Percentiles rank a stretch among this genome's conserved stretches.
phyloP scores from a whole-genome alignment of 2,888 invertebrate species.

The Sycophila texana region DNA sequence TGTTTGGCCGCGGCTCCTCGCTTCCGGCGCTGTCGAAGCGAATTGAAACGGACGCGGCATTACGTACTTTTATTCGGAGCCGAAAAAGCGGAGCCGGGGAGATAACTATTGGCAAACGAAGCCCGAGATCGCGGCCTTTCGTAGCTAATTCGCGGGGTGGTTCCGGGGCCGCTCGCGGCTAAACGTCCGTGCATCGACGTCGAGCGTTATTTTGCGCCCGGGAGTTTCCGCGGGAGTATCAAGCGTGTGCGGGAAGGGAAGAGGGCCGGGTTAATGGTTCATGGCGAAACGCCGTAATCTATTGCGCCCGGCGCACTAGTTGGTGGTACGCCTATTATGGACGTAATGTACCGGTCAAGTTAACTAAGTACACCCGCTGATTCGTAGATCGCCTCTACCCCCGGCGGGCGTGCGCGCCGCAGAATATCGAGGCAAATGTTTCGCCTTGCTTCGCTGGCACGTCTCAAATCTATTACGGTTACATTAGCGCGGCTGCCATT shows the following conservation, averaged over 20 bases:
- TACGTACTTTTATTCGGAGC: constrained; percentile 48
- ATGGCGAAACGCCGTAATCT: constrained; percentile 65
- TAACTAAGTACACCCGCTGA: constrained; percentile 60
- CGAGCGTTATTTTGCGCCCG: constrained; percentile 40
- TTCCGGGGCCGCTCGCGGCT: background rate
- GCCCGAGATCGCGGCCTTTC: constrained; percentile 45
- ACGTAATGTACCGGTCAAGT: constrained; percentile 61
- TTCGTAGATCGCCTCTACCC: constrained; percentile 55
- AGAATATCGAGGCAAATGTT: constrained; percentile 20
- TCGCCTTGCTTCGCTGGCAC: constrained; percentile 22
- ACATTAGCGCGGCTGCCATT: background rate
- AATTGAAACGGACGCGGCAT: constrained; percentile 43
- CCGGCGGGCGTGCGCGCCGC: background rate
- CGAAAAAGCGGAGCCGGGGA: background rate
- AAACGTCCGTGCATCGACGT: constrained; percentile 27
- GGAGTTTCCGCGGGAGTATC: constrained; percentile 49
- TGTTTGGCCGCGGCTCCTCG: constrained; percentile 29
- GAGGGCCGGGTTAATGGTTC: constrained; percentile 65
- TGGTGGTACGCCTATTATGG: constrained; percentile 59
- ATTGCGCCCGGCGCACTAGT: constrained; percentile 59
- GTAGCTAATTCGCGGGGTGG: constrained; percentile 13
- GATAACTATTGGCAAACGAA: constrained; percentile 38
- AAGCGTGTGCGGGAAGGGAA: constrained; percentile 59
- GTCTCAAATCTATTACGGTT: constrained; percentile 5
- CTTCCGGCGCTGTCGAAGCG: constrained; percentile 37